These are phyloP conservation scores for Chrysolina oricalcia DNA, from an alignment of 2,888 invertebrate genomes.

Conservation along the genomic window DNA sequence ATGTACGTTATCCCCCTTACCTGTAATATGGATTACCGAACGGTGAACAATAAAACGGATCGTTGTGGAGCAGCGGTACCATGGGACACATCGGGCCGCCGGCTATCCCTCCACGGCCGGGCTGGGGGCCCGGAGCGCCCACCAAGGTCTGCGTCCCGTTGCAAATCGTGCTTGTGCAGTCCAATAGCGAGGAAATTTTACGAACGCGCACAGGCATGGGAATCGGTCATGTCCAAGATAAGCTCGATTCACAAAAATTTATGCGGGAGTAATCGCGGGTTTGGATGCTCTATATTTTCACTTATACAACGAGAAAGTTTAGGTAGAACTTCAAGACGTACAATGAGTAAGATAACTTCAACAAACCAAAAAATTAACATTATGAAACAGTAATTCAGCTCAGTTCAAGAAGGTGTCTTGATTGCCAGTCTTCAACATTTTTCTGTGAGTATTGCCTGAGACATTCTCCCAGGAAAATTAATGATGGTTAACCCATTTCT, in stretches of 20 bases:
- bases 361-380: no score
- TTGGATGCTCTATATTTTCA: no score
- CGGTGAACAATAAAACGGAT: slow-evolving; percentile 77
- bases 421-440: no score
- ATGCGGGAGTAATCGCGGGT: no score
- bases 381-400: no score
- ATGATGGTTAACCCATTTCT: no score
- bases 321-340: no score
- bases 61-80: slow-evolving; percentile 71
- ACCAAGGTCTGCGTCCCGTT: slow-evolving; percentile 67
- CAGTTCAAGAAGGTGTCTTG: no score
- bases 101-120: slow-evolving; percentile 51
- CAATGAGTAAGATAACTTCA: no score
- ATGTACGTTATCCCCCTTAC: slow-evolving; percentile 65
- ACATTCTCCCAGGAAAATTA: no score
- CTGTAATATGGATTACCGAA: slow-evolving; percentile 77
- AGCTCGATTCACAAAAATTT: neutral
- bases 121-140: slow-evolving; percentile 65
- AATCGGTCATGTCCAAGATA: slow-evolving; percentile 8
- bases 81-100: slow-evolving; percentile 65
- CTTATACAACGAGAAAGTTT: no score
- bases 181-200: slow-evolving; percentile 35
- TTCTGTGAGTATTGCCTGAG: no score
- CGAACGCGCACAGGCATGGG: slow-evolving; percentile 44
- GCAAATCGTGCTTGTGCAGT: slow-evolving; percentile 66